Evolutionary conservation across 1,140 invertebrate species (phyloP).

Genomic region (Wasmannia auropunctata): DNA sequence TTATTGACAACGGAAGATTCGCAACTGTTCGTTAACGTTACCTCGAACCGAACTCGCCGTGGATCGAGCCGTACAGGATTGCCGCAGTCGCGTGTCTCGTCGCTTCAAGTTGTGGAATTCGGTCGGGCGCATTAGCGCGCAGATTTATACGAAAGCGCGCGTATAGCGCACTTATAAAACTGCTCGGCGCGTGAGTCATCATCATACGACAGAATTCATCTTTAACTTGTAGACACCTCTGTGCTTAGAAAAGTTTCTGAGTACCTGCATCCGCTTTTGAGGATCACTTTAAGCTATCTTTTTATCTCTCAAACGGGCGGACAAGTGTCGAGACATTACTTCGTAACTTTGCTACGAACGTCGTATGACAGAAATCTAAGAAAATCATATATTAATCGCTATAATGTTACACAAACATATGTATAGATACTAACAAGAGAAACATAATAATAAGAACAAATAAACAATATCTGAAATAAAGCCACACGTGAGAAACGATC

Average conservation of each 20-base stretch:
- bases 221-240: background rate
- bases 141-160: background rate
- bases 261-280: background rate
- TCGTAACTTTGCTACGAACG: no score
- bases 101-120: background rate
- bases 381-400: background rate
- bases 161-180: background rate
- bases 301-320: background rate
- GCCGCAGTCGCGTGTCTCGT: background rate
- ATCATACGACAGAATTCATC: background rate
- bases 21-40: background rate
- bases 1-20: constrained; percentile 19
- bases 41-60: background rate
- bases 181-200: background rate
- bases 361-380: background rate
- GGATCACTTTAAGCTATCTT: background rate
- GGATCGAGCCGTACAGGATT: no score
- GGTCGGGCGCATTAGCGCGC: background rate
- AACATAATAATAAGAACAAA: background rate
- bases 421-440: background rate
- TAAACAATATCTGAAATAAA: background rate
- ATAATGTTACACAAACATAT: background rate
- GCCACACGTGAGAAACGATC: background rate
- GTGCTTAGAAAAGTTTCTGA: background rate
- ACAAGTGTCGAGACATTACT: no score